A percentile compares a stretch with the other conserved stretches of the same genome.
Evolutionary conservation across 2,797 vertebrate genomes (phyloP).

Genomic region (Bovichtus diacanthus): DNA sequence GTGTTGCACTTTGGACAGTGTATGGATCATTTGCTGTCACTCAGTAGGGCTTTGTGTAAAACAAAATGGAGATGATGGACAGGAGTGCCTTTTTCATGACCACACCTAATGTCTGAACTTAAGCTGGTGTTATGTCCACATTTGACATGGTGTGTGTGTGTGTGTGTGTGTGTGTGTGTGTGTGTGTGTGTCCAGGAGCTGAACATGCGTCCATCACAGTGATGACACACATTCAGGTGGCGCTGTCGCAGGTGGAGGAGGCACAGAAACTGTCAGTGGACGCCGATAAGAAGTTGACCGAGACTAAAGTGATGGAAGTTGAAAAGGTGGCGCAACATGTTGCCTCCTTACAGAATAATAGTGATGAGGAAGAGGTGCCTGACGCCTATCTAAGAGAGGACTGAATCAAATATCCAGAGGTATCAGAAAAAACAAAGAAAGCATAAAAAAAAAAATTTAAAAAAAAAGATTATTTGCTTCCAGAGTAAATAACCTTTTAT

Average conservation of each 20-base stretch:
- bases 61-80: slow-evolving; percentile 59
- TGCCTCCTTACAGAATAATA: slow-evolving; percentile 61
- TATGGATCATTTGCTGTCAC: slow-evolving; percentile 53
- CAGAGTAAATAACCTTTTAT: not conserved
- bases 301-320: slow-evolving; percentile 92
- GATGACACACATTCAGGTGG: slow-evolving; percentile 89
- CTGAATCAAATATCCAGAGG: slow-evolving; percentile 69
- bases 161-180: slow-evolving; percentile 17
- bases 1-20: slow-evolving; percentile 33
- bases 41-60: slow-evolving; percentile 49
- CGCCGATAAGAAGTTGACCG: slow-evolving; percentile 90
- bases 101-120: slow-evolving; percentile 22
- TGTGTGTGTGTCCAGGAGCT: slow-evolving; percentile 85
- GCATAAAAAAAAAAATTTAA: not conserved
- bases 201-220: slow-evolving; percentile 89
- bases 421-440: not conserved
- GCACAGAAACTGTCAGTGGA: slow-evolving; percentile 86
- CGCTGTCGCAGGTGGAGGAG: slow-evolving; percentile 90
- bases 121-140: slow-evolving; percentile 20
- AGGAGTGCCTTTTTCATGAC: slow-evolving; percentile 44
- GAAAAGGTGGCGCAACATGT: slow-evolving; percentile 79
- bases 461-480: not conserved
- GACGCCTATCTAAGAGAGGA: slow-evolving; percentile 95
- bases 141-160: too few species aligned
- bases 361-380: slow-evolving; percentile 83